phyloP scores from a whole-genome alignment of 35 echinoderm and acorn worm species.

The Patiria miniata region DNA sequence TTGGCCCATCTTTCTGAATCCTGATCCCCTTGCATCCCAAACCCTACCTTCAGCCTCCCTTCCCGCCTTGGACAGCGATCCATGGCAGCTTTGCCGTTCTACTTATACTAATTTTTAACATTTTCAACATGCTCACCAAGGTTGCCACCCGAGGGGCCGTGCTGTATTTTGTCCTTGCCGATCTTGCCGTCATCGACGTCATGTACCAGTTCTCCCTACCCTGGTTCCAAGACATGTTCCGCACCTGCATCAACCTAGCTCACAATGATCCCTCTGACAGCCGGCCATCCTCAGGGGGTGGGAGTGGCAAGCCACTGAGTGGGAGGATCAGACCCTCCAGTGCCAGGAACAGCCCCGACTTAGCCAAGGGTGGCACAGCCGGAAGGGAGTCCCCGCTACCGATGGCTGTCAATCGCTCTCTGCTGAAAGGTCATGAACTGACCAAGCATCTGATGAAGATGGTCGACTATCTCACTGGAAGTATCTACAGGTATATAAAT shows the following conservation, averaged over 20 bases:
- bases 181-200: slow-evolving; percentile 91
- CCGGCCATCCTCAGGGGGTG: slow-evolving; percentile 37
- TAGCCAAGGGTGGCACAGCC: slow-evolving; percentile 32
- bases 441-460: slow-evolving; percentile 76
- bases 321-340: slow-evolving; percentile 84
- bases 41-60: too few relatives aligned
- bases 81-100: not conserved
- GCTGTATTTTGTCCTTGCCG: slow-evolving; percentile 92
- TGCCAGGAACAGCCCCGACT: slow-evolving; percentile 86
- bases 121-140: slow-evolving; percentile 35
- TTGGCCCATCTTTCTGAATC: too few relatives aligned
- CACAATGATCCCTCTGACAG: not conserved
- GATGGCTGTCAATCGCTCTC: not conserved
- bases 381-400: slow-evolving; percentile 59
- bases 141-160: slow-evolving; percentile 97
- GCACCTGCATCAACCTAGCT: slow-evolving; percentile 70
- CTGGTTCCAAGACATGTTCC: slow-evolving; percentile 91
- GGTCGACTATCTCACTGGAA: slow-evolving; percentile 91
- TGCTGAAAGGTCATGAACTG: slow-evolving; percentile 71
- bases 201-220: slow-evolving; percentile 99
- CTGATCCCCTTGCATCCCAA: too few relatives aligned
- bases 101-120: not conserved
- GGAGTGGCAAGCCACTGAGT: slow-evolving; percentile 61
- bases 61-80: too few relatives aligned
- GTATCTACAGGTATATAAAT: slow-evolving; percentile 80